phyloP scores from a whole-genome alignment of 2,113 vertebrate genomes.

The Coregonus clupeaformis region DNA sequence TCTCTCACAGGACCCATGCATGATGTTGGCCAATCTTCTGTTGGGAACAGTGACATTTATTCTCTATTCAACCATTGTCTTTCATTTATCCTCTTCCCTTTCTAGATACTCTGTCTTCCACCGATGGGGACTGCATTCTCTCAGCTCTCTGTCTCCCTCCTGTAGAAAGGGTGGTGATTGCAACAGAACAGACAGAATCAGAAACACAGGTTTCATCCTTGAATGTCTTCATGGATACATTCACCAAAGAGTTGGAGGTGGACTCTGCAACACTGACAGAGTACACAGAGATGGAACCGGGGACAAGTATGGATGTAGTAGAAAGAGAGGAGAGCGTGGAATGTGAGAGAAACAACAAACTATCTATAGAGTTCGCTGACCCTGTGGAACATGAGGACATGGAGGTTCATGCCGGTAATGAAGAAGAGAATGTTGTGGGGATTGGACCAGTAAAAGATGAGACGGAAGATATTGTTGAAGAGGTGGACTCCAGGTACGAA shows the following conservation, averaged over 20 bases:
- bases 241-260: neutral
- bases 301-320: neutral
- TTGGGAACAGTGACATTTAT: neutral
- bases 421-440: neutral
- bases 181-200: neutral
- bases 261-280: neutral
- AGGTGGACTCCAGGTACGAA: neutral
- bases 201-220: constrained; percentile 4
- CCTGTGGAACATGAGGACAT: neutral
- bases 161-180: neutral
- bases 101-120: neutral
- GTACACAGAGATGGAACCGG: neutral
- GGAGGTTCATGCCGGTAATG: neutral
- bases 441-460: neutral
- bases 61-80: neutral
- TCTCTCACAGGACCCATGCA: too few relatives aligned
- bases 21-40: neutral
- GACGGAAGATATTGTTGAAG: neutral
- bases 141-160: constrained; percentile 9
- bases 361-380: neutral
- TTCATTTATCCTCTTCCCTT: neutral
- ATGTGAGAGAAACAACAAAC: neutral
- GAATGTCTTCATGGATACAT: constrained; percentile 15
- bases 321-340: neutral
- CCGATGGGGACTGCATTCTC: constrained; percentile 3